phyloP scores from a whole-genome alignment of 2,113 vertebrate genomes.

The Cyanistes caeruleus region DNA sequence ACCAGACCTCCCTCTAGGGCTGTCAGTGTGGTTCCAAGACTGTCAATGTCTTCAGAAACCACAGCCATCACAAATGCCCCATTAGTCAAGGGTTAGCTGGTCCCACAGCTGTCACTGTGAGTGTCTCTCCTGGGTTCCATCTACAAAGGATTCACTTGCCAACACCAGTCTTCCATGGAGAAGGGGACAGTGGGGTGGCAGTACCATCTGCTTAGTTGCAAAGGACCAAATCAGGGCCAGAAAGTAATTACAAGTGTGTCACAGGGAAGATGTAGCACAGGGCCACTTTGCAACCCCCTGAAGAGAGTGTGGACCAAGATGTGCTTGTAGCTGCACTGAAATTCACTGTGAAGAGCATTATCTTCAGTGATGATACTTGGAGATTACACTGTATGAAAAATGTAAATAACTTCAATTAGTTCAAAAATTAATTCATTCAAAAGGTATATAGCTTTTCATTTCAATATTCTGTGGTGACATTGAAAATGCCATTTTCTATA shows the following conservation, averaged over 20 bases:
- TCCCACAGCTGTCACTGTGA: slow-evolving; percentile 46
- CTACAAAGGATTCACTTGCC: not conserved
- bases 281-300: not conserved
- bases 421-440: no score
- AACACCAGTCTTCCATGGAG: not conserved
- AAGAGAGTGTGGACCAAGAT: not conserved
- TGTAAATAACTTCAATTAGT: not conserved
- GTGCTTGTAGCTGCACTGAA: not conserved
- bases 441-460: not conserved
- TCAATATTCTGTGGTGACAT: not conserved
- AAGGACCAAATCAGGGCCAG: not conserved
- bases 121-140: not conserved
- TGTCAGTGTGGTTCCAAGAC: slow-evolving; percentile 25
- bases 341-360: not conserved
- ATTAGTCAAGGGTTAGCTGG: slow-evolving; percentile 57
- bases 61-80: slow-evolving; percentile 45
- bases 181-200: not conserved
- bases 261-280: not conserved
- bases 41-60: slow-evolving; percentile 60
- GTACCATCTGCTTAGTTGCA: slow-evolving; percentile 53
- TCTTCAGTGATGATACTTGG: not conserved
- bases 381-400: not conserved
- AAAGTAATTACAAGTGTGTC: not conserved
- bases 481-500: not conserved
- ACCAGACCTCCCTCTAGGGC: not conserved